Evolutionary conservation across 2,113 vertebrate species (phyloP).

Genomic region (Opisthocomus hoazin): DNA sequence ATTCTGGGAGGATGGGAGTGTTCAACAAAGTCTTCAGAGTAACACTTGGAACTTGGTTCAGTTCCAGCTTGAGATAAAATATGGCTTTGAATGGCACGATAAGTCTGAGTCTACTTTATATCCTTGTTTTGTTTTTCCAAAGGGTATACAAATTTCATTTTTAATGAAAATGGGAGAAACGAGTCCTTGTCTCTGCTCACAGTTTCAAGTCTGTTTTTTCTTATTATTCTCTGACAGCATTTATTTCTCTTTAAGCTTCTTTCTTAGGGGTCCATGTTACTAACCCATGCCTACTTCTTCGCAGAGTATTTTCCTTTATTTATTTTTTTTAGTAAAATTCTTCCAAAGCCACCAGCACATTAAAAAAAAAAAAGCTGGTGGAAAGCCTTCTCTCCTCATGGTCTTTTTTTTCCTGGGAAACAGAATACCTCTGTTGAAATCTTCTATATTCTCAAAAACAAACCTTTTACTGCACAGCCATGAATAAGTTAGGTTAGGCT

Average conservation of each 20-base stretch:
- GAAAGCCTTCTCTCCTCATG: neutral
- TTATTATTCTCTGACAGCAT: neutral
- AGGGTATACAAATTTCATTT: neutral
- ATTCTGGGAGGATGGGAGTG: neutral
- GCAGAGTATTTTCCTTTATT: neutral
- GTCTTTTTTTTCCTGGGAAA: neutral
- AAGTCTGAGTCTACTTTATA: neutral
- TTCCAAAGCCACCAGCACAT: neutral
- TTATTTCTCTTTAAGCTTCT: neutral
- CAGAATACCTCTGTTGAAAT: neutral
- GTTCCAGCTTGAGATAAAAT: neutral
- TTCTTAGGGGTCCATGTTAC: neutral
- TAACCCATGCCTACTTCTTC: neutral
- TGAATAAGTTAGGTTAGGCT: neutral
- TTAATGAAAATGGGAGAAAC: neutral
- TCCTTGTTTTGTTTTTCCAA: neutral
- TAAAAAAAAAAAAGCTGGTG: neutral
- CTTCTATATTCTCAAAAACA: neutral
- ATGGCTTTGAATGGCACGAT: neutral
- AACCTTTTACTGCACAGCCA: neutral
- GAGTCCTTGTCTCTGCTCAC: neutral
- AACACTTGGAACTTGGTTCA: neutral
- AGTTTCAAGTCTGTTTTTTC: neutral
- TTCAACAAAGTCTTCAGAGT: neutral
- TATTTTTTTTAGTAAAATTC: neutral